These are phyloP conservation scores for Pipistrellus pipistrellus DNA, from an alignment of 2,797 vertebrate genomes.

Conservation along the genomic window DNA sequence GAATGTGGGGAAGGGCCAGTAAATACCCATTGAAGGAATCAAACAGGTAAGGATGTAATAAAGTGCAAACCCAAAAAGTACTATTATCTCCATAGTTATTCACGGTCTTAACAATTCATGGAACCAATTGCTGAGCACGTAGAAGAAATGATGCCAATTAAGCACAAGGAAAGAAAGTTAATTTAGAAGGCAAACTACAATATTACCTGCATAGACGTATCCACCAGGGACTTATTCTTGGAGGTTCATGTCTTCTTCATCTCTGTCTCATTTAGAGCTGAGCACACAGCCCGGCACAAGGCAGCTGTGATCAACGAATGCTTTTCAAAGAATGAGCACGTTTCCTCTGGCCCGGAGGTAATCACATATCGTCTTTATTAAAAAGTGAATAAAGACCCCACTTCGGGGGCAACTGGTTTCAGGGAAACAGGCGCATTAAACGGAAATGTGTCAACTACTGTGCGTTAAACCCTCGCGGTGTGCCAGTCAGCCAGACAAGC, in stretches of 20 bases:
- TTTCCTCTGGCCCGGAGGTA: neutral
- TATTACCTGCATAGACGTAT: neutral
- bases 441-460: neutral
- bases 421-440: neutral
- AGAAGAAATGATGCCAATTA: constrained; percentile 56
- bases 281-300: neutral
- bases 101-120: neutral
- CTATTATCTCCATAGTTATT: neutral
- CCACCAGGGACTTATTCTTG: neutral
- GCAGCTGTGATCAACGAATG: neutral
- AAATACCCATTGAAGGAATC: neutral
- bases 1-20: neutral
- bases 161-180: constrained; percentile 30
- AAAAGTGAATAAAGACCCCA: constrained; percentile 2
- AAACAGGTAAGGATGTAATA: neutral
- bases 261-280: constrained; percentile 28
- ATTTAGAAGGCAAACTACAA: constrained; percentile 64
- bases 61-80: neutral
- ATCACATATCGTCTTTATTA: neutral
- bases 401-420: neutral
- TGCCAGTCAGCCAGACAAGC: neutral
- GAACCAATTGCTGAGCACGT: neutral
- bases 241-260: neutral
- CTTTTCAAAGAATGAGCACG: neutral
- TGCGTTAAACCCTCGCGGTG: neutral